phyloP scores from a whole-genome alignment of 2,888 invertebrate species.

The Napeogenes sylphis region DNA sequence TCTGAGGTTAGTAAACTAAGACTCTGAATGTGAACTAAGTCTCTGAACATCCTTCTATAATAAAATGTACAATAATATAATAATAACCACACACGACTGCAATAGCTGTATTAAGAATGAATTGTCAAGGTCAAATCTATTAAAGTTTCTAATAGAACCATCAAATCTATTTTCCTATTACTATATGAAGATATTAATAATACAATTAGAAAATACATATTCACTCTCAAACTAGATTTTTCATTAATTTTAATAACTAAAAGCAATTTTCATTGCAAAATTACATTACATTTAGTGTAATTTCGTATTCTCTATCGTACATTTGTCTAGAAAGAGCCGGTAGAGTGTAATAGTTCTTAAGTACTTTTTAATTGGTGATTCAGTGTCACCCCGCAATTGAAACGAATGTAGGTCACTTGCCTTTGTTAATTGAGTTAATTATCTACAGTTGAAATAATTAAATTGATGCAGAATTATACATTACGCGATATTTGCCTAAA shows the following conservation, averaged over 20 bases:
- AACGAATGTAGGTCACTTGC: slow-evolving; percentile 51
- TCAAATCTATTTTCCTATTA: too few relatives aligned
- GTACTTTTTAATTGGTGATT: slow-evolving; percentile 67
- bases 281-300: slow-evolving; percentile 8
- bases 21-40: too few relatives aligned
- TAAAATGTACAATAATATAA: too few relatives aligned
- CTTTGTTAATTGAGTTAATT: slow-evolving; percentile 41
- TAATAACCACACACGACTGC: too few relatives aligned
- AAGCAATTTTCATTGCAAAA: slow-evolving; percentile 1
- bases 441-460: slow-evolving; percentile 18
- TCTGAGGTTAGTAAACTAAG: too few relatives aligned
- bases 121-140: too few relatives aligned
- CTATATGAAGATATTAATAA: too few relatives aligned
- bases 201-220: too few relatives aligned
- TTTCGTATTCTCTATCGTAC: slow-evolving; percentile 17
- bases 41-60: too few relatives aligned
- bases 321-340: slow-evolving; percentile 25
- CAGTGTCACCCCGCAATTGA: slow-evolving; percentile 56
- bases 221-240: neutral
- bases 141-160: too few relatives aligned
- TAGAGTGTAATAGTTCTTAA: slow-evolving; percentile 45
- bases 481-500: too few relatives aligned
- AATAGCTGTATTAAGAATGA: too few relatives aligned
- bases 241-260: neutral
- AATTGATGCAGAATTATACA: neutral